phyloP scores from a whole-genome alignment of 2,113 vertebrate species.

The Egretta garzetta region DNA sequence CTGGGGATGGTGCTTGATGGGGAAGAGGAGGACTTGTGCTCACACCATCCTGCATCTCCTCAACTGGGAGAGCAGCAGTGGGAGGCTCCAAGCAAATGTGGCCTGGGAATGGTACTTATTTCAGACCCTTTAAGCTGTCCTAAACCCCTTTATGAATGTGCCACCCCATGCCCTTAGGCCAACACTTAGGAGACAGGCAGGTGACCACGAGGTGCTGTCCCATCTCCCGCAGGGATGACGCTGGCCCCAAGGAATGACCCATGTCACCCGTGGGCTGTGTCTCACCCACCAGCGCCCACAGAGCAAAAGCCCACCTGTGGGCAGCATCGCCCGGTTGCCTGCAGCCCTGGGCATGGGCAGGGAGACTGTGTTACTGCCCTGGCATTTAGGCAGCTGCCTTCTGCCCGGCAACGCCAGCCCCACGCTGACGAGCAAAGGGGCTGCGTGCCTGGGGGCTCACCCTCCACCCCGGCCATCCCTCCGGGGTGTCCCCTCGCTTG shows the following conservation, averaged over 20 bases:
- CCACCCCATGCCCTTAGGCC: not conserved
- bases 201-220: not conserved
- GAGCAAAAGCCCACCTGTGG: not conserved
- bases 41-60: not conserved
- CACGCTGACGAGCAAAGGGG: accelerated
- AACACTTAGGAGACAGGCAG: not conserved
- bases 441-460: accelerated
- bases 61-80: not conserved
- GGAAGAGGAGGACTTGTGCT: not conserved
- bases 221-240: not conserved
- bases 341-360: not conserved
- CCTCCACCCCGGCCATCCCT: accelerated
- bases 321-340: accelerated
- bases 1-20: not conserved
- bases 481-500: not conserved
- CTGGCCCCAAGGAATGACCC: accelerated
- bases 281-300: not conserved
- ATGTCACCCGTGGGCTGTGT: not conserved
- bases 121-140: not conserved
- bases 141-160: not conserved
- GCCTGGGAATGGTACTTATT: not conserved
- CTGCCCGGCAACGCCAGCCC: not conserved
- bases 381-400: not conserved
- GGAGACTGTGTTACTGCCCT: not conserved
- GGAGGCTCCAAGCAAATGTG: not conserved